Percentiles rank a stretch among this genome's conserved stretches.
phyloP scores from a whole-genome alignment of 2,888 invertebrate species.

The Podabrus alpinus region DNA sequence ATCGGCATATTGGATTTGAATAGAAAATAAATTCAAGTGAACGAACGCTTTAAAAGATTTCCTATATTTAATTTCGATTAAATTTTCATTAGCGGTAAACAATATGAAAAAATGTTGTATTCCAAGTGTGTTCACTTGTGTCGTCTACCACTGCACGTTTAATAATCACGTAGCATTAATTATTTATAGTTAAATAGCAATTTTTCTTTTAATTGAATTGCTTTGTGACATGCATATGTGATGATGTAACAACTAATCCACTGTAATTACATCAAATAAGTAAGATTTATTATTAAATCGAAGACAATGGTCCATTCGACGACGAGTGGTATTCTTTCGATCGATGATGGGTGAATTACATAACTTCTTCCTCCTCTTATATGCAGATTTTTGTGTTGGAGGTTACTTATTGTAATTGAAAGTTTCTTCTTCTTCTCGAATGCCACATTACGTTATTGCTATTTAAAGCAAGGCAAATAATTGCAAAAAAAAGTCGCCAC shows the following conservation, averaged over 20 bases:
- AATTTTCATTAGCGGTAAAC: background rate
- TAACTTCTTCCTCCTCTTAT: background rate
- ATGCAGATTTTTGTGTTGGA: slow-evolving; percentile 2
- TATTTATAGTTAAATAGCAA: background rate
- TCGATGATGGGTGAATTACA: background rate
- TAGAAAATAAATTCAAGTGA: background rate
- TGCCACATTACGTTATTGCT: background rate
- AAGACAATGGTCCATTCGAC: background rate
- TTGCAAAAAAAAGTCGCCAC: background rate
- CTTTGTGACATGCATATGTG: background rate
- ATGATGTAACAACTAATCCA: background rate
- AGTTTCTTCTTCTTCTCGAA: background rate
- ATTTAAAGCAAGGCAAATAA: background rate
- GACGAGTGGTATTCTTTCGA: background rate
- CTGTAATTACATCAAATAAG: background rate
- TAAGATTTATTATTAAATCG: background rate
- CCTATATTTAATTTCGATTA: background rate
- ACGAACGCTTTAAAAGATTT: background rate
- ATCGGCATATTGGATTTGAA: background rate
- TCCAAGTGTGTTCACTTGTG: background rate
- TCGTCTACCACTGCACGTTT: background rate
- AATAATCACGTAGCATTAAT: background rate
- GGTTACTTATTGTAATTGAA: background rate
- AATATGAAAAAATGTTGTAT: background rate
- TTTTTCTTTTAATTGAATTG: background rate